A percentile compares a stretch with the other conserved stretches of the same genome.
phyloP scores from a whole-genome alignment of 2,888 invertebrate species.

The Lithophane leautieri region DNA sequence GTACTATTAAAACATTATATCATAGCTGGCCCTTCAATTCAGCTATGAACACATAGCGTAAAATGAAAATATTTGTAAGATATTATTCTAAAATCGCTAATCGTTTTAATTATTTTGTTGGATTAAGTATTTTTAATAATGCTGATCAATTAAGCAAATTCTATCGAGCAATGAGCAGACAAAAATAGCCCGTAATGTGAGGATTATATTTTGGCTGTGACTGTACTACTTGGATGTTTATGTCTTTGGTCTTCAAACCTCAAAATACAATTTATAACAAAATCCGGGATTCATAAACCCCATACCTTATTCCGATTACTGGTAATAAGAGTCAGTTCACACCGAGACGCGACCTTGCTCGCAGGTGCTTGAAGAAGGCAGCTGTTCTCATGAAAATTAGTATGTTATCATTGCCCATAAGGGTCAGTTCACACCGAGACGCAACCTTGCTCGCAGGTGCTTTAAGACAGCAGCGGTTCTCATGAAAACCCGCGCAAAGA shows the following conservation, averaged over 20 bases:
- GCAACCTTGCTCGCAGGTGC: neutral
- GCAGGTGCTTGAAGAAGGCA: neutral
- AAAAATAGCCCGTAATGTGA: neutral
- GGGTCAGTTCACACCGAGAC: neutral
- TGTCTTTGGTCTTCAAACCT: no score
- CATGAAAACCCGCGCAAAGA: neutral
- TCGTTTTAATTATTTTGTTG: no score
- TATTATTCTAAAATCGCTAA: no score
- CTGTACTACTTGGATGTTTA: no score
- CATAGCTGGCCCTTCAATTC: no score
- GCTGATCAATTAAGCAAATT: no score
- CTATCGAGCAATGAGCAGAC: neutral
- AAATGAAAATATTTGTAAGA: no score
- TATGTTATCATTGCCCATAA: neutral
- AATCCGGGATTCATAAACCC: neutral
- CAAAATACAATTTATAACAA: constrained; percentile 1
- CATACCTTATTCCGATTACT: neutral
- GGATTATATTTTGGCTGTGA: neutral
- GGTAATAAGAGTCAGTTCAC: neutral
- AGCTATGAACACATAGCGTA: no score
- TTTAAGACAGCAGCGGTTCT: neutral
- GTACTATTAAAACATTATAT: no score
- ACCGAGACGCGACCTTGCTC: neutral
- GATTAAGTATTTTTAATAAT: no score
- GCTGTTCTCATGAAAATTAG: neutral